phyloP scores from a whole-genome alignment of 2,113 vertebrate genomes.

The Dipodomys merriami region DNA sequence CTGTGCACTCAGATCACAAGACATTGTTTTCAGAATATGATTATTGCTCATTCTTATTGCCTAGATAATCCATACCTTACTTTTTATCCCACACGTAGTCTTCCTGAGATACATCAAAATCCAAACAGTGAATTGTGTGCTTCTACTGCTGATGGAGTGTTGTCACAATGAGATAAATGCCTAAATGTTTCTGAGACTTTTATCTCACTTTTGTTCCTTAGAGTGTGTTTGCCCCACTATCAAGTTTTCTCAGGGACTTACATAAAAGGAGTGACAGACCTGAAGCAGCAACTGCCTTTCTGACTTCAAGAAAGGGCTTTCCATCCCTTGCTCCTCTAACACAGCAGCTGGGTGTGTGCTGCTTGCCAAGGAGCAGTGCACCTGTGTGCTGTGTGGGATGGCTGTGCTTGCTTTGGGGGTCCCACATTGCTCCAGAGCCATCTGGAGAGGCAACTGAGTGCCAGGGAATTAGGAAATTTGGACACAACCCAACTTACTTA shows the following conservation, averaged over 20 bases:
- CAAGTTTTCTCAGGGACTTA: neutral
- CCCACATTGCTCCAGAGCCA: neutral
- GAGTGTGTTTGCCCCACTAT: neutral
- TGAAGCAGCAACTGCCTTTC: neutral
- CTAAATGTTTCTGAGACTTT: neutral
- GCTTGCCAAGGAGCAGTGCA: neutral
- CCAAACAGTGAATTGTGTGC: neutral
- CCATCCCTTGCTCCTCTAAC: fast-evolving
- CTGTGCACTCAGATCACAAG: fast-evolving
- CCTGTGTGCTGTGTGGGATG: neutral
- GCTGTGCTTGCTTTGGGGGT: neutral
- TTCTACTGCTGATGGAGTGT: neutral
- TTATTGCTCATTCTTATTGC: neutral
- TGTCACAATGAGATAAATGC: neutral
- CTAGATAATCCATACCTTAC: neutral
- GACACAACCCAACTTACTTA: slow-evolving; percentile 54
- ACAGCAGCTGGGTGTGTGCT: neutral
- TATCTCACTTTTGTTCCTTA: neutral
- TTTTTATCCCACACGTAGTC: neutral
- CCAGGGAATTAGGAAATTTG: slow-evolving; percentile 48
- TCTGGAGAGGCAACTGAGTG: slow-evolving; percentile 1
- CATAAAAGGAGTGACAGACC: neutral
- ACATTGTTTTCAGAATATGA: neutral
- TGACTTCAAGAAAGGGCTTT: fast-evolving
- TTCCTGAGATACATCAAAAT: neutral